phyloP scores from a whole-genome alignment of 2,888 invertebrate species.

The Mythimna impura region DNA sequence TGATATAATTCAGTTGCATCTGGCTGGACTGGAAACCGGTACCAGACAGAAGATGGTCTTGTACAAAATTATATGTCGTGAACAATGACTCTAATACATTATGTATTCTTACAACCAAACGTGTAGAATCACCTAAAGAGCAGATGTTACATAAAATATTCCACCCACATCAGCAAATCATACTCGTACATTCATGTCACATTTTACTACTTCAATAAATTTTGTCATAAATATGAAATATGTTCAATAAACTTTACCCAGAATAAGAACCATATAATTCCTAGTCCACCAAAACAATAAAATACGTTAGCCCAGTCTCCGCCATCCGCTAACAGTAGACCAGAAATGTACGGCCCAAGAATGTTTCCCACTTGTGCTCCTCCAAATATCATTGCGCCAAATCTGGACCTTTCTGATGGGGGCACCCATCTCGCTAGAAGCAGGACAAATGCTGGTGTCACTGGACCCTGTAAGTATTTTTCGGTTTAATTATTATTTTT shows the following conservation, averaged over 20 bases:
- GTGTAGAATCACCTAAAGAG: not conserved
- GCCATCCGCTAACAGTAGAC: conserved; percentile 82
- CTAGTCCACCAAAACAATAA: conserved; percentile 89
- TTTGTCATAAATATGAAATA: conserved; percentile 26
- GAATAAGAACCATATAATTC: conserved; percentile 88
- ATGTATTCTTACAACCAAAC: conserved; percentile 1
- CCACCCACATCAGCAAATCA: conserved; percentile 27
- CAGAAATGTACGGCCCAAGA: conserved; percentile 87
- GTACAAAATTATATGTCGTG: not conserved
- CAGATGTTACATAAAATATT: conserved; percentile 16
- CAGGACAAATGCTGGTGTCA: conserved; percentile 91
- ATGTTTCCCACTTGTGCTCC: conserved; percentile 90
- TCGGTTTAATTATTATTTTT: not conserved
- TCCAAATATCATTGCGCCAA: conserved; percentile 91
- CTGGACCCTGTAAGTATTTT: conserved; percentile 84
- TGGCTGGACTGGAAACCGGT: not conserved
- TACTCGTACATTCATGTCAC: conserved; percentile 32
- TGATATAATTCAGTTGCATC: not conserved
- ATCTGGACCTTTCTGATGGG: conserved; percentile 88
- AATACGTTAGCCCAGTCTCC: conserved; percentile 91
- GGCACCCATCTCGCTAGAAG: conserved; percentile 91
- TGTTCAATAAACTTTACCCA: conserved; percentile 77
- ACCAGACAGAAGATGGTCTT: not conserved
- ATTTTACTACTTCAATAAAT: conserved; percentile 36
- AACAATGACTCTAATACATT: not conserved